Base-by-base conservation (phyloP, 2,113 vertebrate species). In the Ictidomys tridecemlineatus region DNA sequence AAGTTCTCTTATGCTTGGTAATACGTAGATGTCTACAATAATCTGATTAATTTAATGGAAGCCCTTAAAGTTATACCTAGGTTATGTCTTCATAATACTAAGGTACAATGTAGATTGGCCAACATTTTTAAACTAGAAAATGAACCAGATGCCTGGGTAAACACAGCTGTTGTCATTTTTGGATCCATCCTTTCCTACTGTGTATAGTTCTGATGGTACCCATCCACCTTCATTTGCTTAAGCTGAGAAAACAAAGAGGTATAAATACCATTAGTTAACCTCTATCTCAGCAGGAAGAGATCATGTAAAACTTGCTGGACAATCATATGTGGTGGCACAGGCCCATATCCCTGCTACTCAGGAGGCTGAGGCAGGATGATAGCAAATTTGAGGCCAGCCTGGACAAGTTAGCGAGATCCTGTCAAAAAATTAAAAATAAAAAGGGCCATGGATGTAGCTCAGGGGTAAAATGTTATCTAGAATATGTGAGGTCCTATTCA, bases 1-100 rank as follows among this genome's bases (percentile, higher is more conserved):
- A 96, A 83, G 42, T 95, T 94, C 24, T 88, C 85, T 96, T 90
- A 83, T 86, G 87, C 13, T 69, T 65, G 30, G 42, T 86, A 84
- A 86, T 79, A 63, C 6, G 78, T 63, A 13, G 13, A 58, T 90
- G 18, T 1, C 45, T 83, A 51, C 65, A 73, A 53, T 78, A 74
- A 84, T 78, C 4, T 84, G 87, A 63, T 42, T 89, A 61, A 83
- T 74, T 95, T 86, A 76, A 76, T 56, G 26, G 53, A 93, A 86
- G 17, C 63, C 51, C 42, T 93, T n/a, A 61, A 89, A 95, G 18
- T 93, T 91, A 78, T 69, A 73, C 24, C 22, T 53, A 76, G n/a
- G 39, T 77, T 95, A 83, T 42, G 8, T 69, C 37, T 30, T 53
- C 74, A 0, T 95, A 79, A 83, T 67, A 39, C n/a, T 84, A 89